Percentiles rank a stretch among this genome's conserved stretches.
Conservation (phyloP, 2,113 vertebrate species). For the Mustela lutreola region DNA sequence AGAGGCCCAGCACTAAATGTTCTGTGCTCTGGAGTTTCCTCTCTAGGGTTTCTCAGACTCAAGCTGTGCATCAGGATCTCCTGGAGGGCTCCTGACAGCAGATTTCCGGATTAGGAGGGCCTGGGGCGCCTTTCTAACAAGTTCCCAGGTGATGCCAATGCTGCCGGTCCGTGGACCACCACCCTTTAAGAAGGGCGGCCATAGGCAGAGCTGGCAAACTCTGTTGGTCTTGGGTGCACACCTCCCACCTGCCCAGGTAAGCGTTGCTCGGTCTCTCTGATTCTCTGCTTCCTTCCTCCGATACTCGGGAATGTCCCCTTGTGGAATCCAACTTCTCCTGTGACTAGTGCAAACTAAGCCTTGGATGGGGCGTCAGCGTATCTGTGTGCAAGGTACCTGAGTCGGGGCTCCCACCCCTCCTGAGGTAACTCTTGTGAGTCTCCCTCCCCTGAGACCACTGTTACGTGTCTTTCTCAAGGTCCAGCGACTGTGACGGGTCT, state of each 20-base stretch:
- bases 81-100: neutral
- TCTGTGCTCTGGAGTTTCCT: neutral
- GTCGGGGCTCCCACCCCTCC: too few relatives aligned
- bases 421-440: neutral
- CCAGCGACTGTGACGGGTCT: neutral
- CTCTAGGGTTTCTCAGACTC: neutral
- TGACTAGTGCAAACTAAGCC: neutral
- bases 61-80: neutral
- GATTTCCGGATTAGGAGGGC: neutral
- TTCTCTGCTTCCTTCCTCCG: neutral
- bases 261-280: rapidly evolving
- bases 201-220: neutral
- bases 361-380: rapidly evolving
- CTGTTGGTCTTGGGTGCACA: too few relatives aligned
- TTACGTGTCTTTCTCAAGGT: neutral
- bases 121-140: neutral
- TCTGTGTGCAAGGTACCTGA: neutral
- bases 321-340: neutral
- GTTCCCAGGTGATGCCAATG: neutral
- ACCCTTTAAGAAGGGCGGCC: neutral
- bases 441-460: neutral
- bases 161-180: neutral
- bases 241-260: neutral
- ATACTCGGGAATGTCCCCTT: neutral
- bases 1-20: neutral